These are phyloP conservation scores for Formica aserva DNA, from an alignment of 2,888 invertebrate genomes.

Conservation along the genomic window DNA sequence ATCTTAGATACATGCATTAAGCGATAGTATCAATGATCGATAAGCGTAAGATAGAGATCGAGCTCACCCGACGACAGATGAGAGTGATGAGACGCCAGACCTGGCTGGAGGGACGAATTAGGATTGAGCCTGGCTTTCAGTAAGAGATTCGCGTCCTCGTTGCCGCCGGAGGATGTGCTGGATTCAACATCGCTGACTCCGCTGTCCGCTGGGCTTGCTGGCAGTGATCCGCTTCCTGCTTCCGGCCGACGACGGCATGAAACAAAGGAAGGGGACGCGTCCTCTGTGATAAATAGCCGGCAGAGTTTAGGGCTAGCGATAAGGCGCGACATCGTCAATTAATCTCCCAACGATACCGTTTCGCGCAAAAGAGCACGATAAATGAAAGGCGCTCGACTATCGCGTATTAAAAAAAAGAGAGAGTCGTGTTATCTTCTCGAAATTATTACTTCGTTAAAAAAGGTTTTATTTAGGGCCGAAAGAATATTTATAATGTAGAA, in stretches of 20 bases:
- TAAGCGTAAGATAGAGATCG: constrained; percentile 26
- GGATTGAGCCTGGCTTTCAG: constrained; percentile 95
- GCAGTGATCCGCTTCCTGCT: constrained; percentile 92
- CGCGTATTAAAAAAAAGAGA: neutral
- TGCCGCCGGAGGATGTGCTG: constrained; percentile 91
- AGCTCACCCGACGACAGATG: constrained; percentile 83
- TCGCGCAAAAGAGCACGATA: constrained; percentile 23
- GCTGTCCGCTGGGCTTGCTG: constrained; percentile 98
- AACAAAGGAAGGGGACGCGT: constrained; percentile 57
- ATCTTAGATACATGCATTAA: neutral
- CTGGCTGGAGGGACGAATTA: constrained; percentile 85
- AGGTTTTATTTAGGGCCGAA: too few species aligned
- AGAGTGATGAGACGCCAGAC: constrained; percentile 84
- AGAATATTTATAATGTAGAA: neutral
- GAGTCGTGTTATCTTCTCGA: neutral
- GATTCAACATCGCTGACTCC: constrained; percentile 99
- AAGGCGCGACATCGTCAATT: constrained; percentile 42
- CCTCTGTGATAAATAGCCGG: constrained; percentile 43
- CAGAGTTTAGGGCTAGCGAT: constrained; percentile 36
- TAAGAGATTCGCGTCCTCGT: constrained; percentile 85
- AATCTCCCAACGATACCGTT: constrained; percentile 37
- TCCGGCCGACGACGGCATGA: constrained; percentile 40
- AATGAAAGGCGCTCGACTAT: constrained; percentile 20
- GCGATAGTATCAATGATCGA: neutral
- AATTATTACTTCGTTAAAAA: constrained; percentile 16